Percentiles rank a stretch among this genome's conserved stretches.
Conservation (phyloP, 2,888 invertebrate species). For the Brenthis daphne region DNA sequence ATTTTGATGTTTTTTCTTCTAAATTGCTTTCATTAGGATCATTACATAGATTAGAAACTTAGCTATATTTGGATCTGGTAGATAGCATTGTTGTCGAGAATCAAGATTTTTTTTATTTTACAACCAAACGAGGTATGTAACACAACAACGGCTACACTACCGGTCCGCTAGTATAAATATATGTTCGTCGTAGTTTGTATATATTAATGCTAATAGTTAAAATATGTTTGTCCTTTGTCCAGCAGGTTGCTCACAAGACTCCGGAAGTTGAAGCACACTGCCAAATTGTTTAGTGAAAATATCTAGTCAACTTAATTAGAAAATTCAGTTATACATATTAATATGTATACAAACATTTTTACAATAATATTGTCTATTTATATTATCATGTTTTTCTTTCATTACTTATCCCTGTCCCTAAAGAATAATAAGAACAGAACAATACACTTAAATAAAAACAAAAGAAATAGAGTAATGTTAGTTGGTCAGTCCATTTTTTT, state of each 20-base stretch:
- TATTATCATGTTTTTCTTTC: constrained; percentile 60
- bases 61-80: too few relatives aligned
- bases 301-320: constrained; percentile 74
- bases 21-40: too few relatives aligned
- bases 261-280: constrained; percentile 76
- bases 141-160: too few relatives aligned
- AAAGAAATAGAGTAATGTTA: neutral
- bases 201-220: neutral
- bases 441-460: neutral
- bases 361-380: constrained; percentile 80
- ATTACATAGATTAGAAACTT: too few relatives aligned
- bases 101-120: too few relatives aligned
- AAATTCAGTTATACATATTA: constrained; percentile 75
- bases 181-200: neutral
- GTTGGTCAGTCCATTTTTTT: too few relatives aligned
- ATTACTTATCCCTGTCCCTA: constrained; percentile 3
- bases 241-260: constrained; percentile 80
- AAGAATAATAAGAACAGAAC: neutral
- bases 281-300: constrained; percentile 66
- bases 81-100: too few relatives aligned
- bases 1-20: too few relatives aligned
- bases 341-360: constrained; percentile 79
- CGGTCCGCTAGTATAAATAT: too few relatives aligned
- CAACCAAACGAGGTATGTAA: too few relatives aligned
- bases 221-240: constrained; percentile 43